Evolutionary conservation across 2,113 vertebrate species (phyloP).

Genomic region (Aythya baeri): DNA sequence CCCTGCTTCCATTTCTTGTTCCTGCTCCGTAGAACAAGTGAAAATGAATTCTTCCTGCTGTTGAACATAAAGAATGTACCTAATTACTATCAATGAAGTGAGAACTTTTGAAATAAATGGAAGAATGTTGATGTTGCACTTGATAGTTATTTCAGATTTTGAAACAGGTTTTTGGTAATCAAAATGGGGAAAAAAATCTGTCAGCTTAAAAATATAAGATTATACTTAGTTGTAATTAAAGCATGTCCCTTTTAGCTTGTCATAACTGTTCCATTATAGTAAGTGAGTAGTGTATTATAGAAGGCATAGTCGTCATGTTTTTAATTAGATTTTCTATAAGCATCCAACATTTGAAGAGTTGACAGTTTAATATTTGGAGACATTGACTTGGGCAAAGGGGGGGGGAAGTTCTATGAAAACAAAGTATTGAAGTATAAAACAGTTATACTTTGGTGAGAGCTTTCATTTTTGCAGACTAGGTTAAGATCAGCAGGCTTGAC

Average conservation of each 20-base stretch:
- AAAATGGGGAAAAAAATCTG: neutral
- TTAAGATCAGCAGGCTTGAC: neutral
- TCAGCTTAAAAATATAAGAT: neutral
- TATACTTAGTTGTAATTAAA: neutral
- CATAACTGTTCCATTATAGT: neutral
- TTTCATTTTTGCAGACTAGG: neutral
- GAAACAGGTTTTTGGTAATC: neutral
- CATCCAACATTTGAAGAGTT: neutral
- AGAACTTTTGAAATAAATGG: neutral
- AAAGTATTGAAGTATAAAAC: fast-evolving
- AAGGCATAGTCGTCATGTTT: neutral
- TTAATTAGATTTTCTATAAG: neutral
- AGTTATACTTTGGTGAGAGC: neutral
- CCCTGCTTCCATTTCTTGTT: neutral
- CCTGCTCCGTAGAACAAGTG: neutral
- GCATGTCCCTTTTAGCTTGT: neutral
- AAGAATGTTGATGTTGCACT: neutral
- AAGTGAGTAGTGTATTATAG: neutral
- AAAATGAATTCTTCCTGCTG: neutral
- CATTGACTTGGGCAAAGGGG: too few relatives aligned
- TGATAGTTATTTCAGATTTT: neutral
- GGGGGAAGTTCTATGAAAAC: neutral
- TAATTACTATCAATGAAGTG: neutral
- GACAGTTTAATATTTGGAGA: neutral
- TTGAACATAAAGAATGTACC: neutral